Evolutionary conservation across 2,797 vertebrate species (phyloP), one percentile per base, ranked within the genome.

Genomic region (Acanthurus leucopareius): DNA sequence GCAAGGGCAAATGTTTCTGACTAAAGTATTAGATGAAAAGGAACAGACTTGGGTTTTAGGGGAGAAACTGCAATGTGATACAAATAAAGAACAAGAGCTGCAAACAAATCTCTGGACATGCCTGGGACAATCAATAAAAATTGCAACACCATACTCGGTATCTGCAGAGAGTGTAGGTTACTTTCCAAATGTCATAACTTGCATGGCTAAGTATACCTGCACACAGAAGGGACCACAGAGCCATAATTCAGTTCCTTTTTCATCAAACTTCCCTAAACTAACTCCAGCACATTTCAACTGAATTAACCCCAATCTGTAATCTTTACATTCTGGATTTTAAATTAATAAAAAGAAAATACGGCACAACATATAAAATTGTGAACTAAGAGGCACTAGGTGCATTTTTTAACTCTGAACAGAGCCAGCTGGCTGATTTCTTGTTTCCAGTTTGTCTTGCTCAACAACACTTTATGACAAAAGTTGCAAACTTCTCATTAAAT

Each of bases 1-100:
- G 53, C 38, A 35, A 60, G 42, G 53, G 68, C 20, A 28, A 35
- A 85, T 83, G 47, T 73, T 63, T 78, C 70, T 53, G 11, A 49
- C 51, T 10, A 0, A 69, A 73, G 42, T 38, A 47, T 71, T 7
- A 52, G 47, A 66, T 73, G 45, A 75, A 76, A 77, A 45, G 60
- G 42, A 38, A 32, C 47, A 32, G 28, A 57, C 4, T 6, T 54
- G 45, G 51, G 35, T 56, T 48, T 45, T 66, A 56, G 54, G 4
- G 45, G 28, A 22, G n/a, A 32, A 72, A 69, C 42, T 45, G 40
- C 25, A 61, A 64, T 1, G 14, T 62, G 64, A 78, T 64, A 32
- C 72, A 63, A 16, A 17, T 14, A 45, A 63, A 79, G 56, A 11
- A 56, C 22, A 48, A n/a, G 19, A 68, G 19, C 32, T 60, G 64